Evolutionary conservation across 1,140 invertebrate species (phyloP), one percentile per base, ranked within the genome.

Genomic region (Conus ventricosus): DNA sequence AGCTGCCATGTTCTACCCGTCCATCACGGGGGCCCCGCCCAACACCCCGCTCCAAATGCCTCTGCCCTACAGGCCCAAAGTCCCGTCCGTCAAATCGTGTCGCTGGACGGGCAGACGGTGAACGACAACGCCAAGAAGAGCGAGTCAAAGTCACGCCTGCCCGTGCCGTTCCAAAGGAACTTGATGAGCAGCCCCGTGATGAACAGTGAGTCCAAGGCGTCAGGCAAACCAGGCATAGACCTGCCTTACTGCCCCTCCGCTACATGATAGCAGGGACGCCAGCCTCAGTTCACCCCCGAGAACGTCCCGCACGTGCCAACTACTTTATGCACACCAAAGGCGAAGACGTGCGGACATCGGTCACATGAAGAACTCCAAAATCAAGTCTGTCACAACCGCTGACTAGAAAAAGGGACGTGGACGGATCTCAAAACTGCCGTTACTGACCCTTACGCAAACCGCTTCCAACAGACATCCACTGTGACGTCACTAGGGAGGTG

Each of bases 41-140:
- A 83, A 57, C 81, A 83, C 81, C 81, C 81, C 81, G 15, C n/a
- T 78, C 8, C 25, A 78, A 13, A 55, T 83, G 81, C 51, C 81
- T 5, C 20, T 54, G 6, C 8, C 51, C 53, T 55, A 55, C 81
- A 54, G 20, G 20, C 53, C 13, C 23, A 55, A 54, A 11, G 54
- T 23, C 15, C 81, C 53, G 53, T 54, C 81, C 20, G 81, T 83
- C 13, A 54, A 57, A 83, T 83, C 53, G 81, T 83, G 54, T 83
- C 81, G 15, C 54, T 83, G 51, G 81, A 51, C 10, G 81, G 81
- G 25, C 11, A 83, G 15, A 55, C 51, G 25, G 81, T 83, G 20
- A 57, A 5, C 5, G 53, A 83, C 54, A n/a, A 5, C 53, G 53
- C 1, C 20, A 83, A 15, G 23, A 54, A n/a, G 20, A 6, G 20